Evolutionary conservation across 2,113 vertebrate species (phyloP), one percentile per base, ranked within the genome.

Genomic region (Epinephelus cyanopodus): DNA sequence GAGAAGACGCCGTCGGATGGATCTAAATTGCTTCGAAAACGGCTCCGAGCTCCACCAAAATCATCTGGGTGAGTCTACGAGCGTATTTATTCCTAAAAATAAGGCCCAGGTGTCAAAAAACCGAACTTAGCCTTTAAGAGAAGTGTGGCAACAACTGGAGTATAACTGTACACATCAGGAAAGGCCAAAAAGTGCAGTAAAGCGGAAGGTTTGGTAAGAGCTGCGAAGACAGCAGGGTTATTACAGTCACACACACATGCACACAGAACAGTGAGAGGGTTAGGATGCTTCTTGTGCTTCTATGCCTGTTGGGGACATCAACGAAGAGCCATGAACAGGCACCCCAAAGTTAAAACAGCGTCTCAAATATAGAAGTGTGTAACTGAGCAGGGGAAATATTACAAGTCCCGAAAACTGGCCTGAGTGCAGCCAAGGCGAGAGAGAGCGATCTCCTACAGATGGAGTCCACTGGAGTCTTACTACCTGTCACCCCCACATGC

Each of bases 211-310:
- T 29, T 29, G 29, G 29, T 29, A 29, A 29, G 29, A 29, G 29
- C 29, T 29, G 29, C 29, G 5, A 29, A 29, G 29, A 29, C 29
- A 29, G 29, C 23, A 54, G 83, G 61, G 27, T 45, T 45, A 73
- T 62, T 71, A 82, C 7, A 77, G 73, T 65, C 82, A 76, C 79
- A 79, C 50, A 65, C 39, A 69, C 82, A 86, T 81, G 79, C 87
- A 84, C 66, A 86, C 68, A 73, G 47, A 84, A 72, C 61, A 74
- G 76, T 66, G 45, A 70, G 4, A 10, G 29, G 37, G 77, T 81
- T 65, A 39, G 48, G 74, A 62, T 70, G 78, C 52, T 80, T 74
- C 65, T 87, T 88, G 89, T 92, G 87, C 89, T 90, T 92, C 74
- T 76, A 71, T 21, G 14, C 37, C 86, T 73, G 57, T 69, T 42